A percentile compares a stretch with the other conserved stretches of the same genome.
These are phyloP conservation scores for Neosilurus mollespiculum DNA, from an alignment of 2,797 vertebrate species.

Conservation along the genomic window DNA sequence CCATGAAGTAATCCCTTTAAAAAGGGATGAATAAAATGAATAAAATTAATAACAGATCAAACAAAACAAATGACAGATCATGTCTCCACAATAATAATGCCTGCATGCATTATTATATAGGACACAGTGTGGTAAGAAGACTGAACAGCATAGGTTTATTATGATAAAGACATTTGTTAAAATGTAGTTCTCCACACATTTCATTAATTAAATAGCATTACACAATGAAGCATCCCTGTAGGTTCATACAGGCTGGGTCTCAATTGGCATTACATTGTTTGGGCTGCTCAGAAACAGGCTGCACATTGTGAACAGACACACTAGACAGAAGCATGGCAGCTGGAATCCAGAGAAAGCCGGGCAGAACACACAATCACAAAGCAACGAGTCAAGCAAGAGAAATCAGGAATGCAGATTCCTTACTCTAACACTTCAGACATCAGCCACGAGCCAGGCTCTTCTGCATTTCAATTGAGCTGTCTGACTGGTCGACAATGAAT, in stretches of 20 bases:
- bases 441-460: slow-evolving; percentile 32
- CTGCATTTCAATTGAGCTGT: slow-evolving; percentile 48
- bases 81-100: neutral
- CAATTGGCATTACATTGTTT: slow-evolving; percentile 21
- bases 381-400: slow-evolving; percentile 73
- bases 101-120: neutral
- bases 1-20: neutral
- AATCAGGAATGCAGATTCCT: slow-evolving; percentile 76
- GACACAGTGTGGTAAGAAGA: neutral
- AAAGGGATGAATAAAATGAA: neutral
- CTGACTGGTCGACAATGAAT: slow-evolving; percentile 58
- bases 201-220: slow-evolving; percentile 3
- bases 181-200: slow-evolving; percentile 4
- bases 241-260: neutral
- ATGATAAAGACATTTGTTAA: slow-evolving; percentile 10
- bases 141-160: neutral
- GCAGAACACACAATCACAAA: slow-evolving; percentile 70
- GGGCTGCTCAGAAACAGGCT: neutral
- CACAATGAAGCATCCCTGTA: neutral
- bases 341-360: slow-evolving; percentile 68
- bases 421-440: slow-evolving; percentile 45
- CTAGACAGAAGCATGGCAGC: slow-evolving; percentile 61
- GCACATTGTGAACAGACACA: slow-evolving; percentile 51
- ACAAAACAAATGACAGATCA: neutral
- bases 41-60: neutral